Evolutionary conservation across 2,888 invertebrate species (phyloP), one percentile per base, ranked within the genome.

Genomic region (Morpho deidamia): DNA sequence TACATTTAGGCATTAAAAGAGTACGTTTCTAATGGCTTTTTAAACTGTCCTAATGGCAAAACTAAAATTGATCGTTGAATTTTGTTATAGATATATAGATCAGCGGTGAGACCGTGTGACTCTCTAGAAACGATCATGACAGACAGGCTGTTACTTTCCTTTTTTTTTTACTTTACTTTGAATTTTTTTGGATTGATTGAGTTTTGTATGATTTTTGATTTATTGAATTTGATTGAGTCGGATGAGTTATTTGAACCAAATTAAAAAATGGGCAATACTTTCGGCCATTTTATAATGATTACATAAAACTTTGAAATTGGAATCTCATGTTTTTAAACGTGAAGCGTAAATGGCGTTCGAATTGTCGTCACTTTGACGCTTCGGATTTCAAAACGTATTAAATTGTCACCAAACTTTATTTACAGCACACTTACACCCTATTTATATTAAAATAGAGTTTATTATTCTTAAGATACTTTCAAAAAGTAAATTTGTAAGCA

Each of bases 261-360:
- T 37, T 46, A 44, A 49, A 11, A 44, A 38, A 12, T 7, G n/a
- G 7, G n/a, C 56, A 48, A 66, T 54, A 76, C 62, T 83, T 78
- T 70, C 79, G 44, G 11, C 11, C 51, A 35, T 44, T 77, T 69
- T 62, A 74, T 43, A 32, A 71, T 76, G 59, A 37, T 39, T 2
- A 58, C 56, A 55, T 54, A 63, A 60, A 66, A 69, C 72, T 81
- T 80, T 83, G 87, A 79, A 87, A 88, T 84, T 65, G 65, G 85
- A 88, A 76, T 76, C 84, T 75, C 77, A 81, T 84, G 85, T 86
- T 87, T 86, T 83, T 80, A 75, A 85, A 81, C 67, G 73, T 68
- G 64, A 71, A 68, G 66, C 74, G 62, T 71, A 73, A 83, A 81
- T 75, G 71, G 71, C 66, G 69, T 70, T 75, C 69, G 71, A 75